Evolutionary conservation across 2,113 vertebrate species (phyloP).

Genomic region (Clupea harengus): DNA sequence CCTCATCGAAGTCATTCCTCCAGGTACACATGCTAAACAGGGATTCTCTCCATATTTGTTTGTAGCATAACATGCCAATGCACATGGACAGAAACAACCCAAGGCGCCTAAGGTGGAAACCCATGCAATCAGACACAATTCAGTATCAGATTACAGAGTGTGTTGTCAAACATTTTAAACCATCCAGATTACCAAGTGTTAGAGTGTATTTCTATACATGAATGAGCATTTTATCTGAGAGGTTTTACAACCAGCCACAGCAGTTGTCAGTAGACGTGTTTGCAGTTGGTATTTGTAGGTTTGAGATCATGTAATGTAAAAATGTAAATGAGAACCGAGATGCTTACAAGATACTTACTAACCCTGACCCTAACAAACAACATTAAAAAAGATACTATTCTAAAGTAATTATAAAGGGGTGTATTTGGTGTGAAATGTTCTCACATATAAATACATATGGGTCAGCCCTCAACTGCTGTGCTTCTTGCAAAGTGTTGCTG

Average conservation of each 20-base stretch:
- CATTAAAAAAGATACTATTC: background rate
- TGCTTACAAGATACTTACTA: background rate
- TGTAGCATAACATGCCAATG: slow-evolving; percentile 71
- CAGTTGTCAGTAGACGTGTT: background rate
- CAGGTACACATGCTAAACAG: slow-evolving; percentile 69
- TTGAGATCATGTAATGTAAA: background rate
- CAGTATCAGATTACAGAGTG: background rate
- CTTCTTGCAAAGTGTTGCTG: background rate
- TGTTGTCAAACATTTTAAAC: background rate
- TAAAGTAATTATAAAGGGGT: background rate
- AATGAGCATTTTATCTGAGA: background rate
- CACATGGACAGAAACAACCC: slow-evolving; percentile 65
- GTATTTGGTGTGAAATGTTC: background rate
- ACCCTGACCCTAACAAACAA: background rate
- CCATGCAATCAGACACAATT: background rate
- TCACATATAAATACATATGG: background rate
- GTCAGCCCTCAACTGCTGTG: background rate
- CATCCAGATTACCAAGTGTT: background rate
- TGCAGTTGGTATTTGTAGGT: background rate
- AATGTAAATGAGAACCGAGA: background rate
- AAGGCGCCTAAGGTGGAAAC: slow-evolving; percentile 57
- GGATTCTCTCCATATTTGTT: slow-evolving; percentile 73
- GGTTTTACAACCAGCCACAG: background rate
- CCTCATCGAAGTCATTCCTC: slow-evolving; percentile 72
- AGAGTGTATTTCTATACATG: background rate